Percentiles rank a stretch among this genome's conserved stretches.
Evolutionary conservation across 2,888 invertebrate species (phyloP).

Genomic region (Sarcophaga variegata): DNA sequence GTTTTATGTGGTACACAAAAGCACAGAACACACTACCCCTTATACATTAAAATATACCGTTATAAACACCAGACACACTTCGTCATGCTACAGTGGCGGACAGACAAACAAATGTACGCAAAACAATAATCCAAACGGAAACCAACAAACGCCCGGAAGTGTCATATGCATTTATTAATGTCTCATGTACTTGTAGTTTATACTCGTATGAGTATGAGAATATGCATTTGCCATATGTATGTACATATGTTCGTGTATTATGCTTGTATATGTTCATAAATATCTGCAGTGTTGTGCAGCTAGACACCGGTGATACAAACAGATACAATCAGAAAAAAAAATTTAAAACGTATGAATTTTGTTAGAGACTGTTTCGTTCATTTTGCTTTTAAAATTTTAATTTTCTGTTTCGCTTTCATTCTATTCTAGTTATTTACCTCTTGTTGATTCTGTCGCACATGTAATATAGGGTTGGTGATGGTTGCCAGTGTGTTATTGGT

Average conservation of each 20-base stretch:
- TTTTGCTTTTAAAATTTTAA: too few species aligned
- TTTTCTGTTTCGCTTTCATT: too few species aligned
- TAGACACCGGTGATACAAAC: too few species aligned
- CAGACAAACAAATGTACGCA: constrained; percentile 8
- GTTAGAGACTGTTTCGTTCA: constrained; percentile 28
- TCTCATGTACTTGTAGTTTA: not conserved
- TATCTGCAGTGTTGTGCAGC: too few species aligned
- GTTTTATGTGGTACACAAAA: not conserved
- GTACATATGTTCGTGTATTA: not conserved
- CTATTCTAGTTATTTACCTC: constrained; percentile 50
- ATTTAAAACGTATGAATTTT: constrained; percentile 5
- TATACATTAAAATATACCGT: not conserved
- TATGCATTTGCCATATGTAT: not conserved
- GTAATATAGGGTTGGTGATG: constrained; percentile 13
- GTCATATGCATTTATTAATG: constrained; percentile 58
- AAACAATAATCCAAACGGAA: constrained; percentile 59
- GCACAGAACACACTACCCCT: not conserved
- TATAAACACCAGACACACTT: not conserved
- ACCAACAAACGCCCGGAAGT: constrained; percentile 61
- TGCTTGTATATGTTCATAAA: too few species aligned
- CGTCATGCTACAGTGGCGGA: not conserved
- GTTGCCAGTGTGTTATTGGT: not conserved
- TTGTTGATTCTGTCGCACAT: constrained; percentile 51
- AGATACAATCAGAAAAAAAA: too few species aligned
- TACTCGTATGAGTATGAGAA: not conserved